phyloP scores from a whole-genome alignment of 2,888 invertebrate species.

The Tupiocoris notatus region DNA sequence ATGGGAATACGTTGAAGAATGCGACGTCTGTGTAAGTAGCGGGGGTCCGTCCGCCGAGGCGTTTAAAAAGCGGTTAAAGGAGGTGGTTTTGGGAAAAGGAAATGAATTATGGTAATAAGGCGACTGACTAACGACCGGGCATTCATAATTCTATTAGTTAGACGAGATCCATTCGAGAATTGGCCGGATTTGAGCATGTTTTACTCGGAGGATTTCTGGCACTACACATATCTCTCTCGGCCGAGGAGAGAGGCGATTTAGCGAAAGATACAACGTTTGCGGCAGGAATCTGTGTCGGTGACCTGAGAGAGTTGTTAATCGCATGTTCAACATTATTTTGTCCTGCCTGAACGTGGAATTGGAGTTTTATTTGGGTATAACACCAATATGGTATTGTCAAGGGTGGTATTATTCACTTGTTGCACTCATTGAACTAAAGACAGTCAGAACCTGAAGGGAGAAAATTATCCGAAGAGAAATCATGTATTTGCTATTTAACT shows the following conservation, averaged over 20 bases:
- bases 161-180: neutral
- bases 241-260: neutral
- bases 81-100: conserved; percentile 1
- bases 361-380: no score
- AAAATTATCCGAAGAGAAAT: no score
- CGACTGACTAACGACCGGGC: conserved; percentile 17
- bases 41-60: neutral
- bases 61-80: neutral
- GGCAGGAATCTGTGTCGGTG: neutral
- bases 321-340: neutral
- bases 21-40: neutral
- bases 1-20: neutral
- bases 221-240: neutral
- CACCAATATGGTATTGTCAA: no score
- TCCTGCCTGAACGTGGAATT: no score
- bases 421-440: no score
- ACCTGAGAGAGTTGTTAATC: neutral
- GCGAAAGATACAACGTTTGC: neutral
- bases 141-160: conserved; percentile 32
- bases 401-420: no score
- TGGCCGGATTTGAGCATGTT: neutral
- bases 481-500: no score
- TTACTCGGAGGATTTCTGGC: neutral
- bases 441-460: no score
- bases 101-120: conserved; percentile 30